Percentiles rank a stretch among this genome's conserved stretches.
Conservation (phyloP, 2,888 invertebrate genomes). For the Lochmaea capreae region DNA sequence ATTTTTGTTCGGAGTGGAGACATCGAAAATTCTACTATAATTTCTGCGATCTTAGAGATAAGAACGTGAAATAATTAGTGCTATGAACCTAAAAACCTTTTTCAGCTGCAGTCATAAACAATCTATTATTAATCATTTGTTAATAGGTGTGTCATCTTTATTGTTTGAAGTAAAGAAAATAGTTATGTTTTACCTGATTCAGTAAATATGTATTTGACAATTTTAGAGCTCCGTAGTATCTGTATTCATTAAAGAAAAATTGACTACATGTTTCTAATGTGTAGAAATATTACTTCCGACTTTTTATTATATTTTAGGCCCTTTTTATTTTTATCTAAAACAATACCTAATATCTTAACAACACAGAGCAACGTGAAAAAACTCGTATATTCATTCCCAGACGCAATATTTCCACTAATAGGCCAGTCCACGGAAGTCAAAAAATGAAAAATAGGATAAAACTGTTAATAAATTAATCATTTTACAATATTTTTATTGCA, state of each 20-base stretch:
- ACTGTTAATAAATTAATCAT: not conserved
- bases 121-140: no score
- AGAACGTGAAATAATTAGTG: no score
- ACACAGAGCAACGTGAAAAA: constrained; percentile 19
- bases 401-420: constrained; percentile 28
- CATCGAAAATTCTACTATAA: no score
- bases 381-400: constrained; percentile 19
- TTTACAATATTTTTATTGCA: not conserved
- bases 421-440: not conserved
- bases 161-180: not conserved
- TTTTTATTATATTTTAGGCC: constrained; percentile 37
- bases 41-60: no score
- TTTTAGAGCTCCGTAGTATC: not conserved
- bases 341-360: constrained; percentile 43
- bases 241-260: constrained; percentile 24
- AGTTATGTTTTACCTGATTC: not conserved
- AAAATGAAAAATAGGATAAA: constrained; percentile 5
- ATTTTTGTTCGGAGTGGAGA: no score
- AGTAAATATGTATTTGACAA: not conserved
- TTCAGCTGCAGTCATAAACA: no score
- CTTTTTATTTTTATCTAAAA: constrained; percentile 41
- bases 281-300: constrained; percentile 41
- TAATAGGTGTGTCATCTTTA: no score
- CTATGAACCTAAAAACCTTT: no score
- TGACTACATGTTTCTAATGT: constrained; percentile 23